Evolutionary conservation across 2,888 invertebrate genomes (phyloP).

Genomic region (Philereme transversata): DNA sequence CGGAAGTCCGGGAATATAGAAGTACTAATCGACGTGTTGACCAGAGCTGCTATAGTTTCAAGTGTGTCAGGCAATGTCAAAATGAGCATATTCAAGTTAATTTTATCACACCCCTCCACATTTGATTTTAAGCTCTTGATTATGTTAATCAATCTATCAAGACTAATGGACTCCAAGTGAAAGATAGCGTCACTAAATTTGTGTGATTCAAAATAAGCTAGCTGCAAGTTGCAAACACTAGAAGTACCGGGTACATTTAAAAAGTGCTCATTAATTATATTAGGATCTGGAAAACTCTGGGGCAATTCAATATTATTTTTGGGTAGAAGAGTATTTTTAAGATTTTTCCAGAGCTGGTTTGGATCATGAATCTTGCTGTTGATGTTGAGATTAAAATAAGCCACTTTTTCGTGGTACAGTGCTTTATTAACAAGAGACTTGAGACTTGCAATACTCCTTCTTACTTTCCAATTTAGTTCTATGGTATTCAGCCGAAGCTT

Average conservation of each 20-base stretch:
- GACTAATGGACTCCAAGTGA: constrained; percentile 5
- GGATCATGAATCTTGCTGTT: constrained; percentile 8
- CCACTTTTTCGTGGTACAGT: constrained; percentile 12
- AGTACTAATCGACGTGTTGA: constrained; percentile 15
- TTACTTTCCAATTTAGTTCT: constrained; percentile 2
- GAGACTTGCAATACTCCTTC: constrained; percentile 8
- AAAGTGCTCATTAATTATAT: constrained; percentile 13
- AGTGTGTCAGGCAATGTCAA: constrained; percentile 14
- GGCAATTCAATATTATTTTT: constrained; percentile 10
- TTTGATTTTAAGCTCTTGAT: constrained; percentile 12
- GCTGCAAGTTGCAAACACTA: neutral
- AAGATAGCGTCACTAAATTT: constrained; percentile 4
- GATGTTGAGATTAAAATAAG: constrained; percentile 10
- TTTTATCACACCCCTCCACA: constrained; percentile 6
- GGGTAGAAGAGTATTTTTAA: constrained; percentile 9
- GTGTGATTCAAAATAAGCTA: constrained; percentile 2
- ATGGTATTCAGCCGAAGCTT: constrained; percentile 12
- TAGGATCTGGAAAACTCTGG: constrained; percentile 4
- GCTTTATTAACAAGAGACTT: constrained; percentile 14
- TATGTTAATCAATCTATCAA: neutral
- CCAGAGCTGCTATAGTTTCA: neutral
- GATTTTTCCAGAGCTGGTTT: constrained; percentile 13
- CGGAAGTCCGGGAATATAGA: constrained; percentile 9
- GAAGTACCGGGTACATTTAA: constrained; percentile 8
- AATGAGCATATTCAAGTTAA: constrained; percentile 10